Base-by-base conservation (phyloP, 2,888 invertebrate species). In the Lycophotia porphyrea region DNA sequence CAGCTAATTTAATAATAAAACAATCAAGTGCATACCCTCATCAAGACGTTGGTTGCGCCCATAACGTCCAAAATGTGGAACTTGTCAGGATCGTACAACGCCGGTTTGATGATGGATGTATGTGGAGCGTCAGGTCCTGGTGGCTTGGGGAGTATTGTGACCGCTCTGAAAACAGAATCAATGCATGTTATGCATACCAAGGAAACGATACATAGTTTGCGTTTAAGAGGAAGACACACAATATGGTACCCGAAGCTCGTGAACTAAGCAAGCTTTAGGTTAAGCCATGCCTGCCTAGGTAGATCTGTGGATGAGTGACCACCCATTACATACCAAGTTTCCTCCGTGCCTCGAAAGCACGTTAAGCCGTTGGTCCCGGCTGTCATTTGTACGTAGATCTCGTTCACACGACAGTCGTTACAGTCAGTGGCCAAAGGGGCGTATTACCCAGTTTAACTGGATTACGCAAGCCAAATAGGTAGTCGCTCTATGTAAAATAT, bases 41-140 rank as follows among this genome's bases (percentile, higher is more conserved):
- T 91, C 60, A 94, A 36, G 5, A 87, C 60, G 71, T 87, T 88
- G 3, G 90, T 77, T 7, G 91, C 92, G 4, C 92, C 81, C 71
- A 93, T 87, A 0, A 94, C 70, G 36, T 95, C 94, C n/a, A 88
- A 39, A 24, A 95, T 91, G 34, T 87, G 78, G 73, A 90, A 90
- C 86, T 93, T 94, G 49, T 93, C 92, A 0, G 97, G 93, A 87
- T 97, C 92, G 77, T 96, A 96, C 21, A 84, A 88, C 2, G 97
- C 97, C 1, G 96, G 95, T 21, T 97, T 94, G 66, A 97, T 91
- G 0, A 97, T 90, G 18, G 94, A 90, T 0, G 97, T 93, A 68
- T 96, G 93, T 0, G 97, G 97, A 0, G 92, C 90, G 42, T 90
- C 93, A 0, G 93, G 90, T 9, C 89, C 89, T 3, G 86, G 87